Conservation (phyloP, 2,888 invertebrate species). For the Vanessa cardui region DNA sequence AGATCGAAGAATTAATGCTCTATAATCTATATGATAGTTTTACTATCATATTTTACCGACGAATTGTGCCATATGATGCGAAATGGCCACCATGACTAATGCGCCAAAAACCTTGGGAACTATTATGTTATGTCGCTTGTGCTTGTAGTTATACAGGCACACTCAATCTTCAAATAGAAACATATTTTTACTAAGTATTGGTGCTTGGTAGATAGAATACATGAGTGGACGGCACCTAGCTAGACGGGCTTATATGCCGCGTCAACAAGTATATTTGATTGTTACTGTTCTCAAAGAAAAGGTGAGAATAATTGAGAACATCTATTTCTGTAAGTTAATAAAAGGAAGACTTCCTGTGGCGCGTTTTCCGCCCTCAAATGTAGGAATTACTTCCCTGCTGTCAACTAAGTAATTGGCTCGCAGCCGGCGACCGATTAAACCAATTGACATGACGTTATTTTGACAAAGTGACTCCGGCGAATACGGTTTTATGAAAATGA, state of each 20-base stretch:
- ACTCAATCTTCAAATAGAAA: neutral
- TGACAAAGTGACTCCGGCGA: constrained; percentile 65
- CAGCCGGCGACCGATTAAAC: constrained; percentile 78
- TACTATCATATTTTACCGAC: too few species aligned
- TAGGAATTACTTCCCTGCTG: constrained; percentile 81
- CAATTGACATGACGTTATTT: constrained; percentile 80
- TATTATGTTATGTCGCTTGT: too few species aligned
- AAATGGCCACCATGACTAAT: too few species aligned
- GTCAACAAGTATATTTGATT: neutral
- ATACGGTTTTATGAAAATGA: constrained; percentile 34
- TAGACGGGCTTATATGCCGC: too few species aligned
- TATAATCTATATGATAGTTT: too few species aligned
- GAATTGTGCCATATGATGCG: too few species aligned
- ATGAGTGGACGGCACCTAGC: too few species aligned
- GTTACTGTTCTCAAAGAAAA: constrained; percentile 5
- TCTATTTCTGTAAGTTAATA: constrained; percentile 66
- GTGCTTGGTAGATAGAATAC: too few species aligned
- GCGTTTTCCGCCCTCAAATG: constrained; percentile 80
- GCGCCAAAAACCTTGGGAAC: too few species aligned
- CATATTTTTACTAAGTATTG: too few species aligned
- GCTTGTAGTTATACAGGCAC: neutral
- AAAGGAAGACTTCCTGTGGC: constrained; percentile 79
- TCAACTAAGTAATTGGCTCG: constrained; percentile 80
- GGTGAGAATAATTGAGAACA: constrained; percentile 16
- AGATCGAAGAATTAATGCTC: too few species aligned